Percentiles rank a stretch among this genome's conserved stretches.
phyloP scores from a whole-genome alignment of 2,888 invertebrate genomes.

The Lucinisca nassula region DNA sequence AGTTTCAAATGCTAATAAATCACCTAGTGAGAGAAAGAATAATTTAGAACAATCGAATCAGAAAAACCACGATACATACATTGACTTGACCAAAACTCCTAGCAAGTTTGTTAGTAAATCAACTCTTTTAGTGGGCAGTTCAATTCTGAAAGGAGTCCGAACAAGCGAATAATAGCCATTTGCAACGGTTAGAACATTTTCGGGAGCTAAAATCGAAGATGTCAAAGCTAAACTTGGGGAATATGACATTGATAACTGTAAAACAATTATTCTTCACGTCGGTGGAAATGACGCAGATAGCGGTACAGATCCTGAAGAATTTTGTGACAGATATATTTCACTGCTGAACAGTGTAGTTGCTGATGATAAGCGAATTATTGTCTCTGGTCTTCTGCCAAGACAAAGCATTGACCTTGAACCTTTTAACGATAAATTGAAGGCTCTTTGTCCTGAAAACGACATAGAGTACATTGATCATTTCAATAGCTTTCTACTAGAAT shows the following conservation, averaged over 20 bases:
- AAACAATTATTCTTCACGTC: background rate
- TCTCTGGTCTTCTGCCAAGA: background rate
- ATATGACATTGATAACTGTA: background rate
- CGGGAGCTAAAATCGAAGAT: background rate
- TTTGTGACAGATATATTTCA: background rate
- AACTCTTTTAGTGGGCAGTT: background rate
- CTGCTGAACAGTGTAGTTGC: background rate
- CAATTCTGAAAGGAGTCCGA: background rate
- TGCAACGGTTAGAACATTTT: background rate
- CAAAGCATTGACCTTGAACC: background rate
- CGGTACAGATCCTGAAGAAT: background rate
- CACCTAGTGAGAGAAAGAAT: no score
- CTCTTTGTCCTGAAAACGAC: background rate
- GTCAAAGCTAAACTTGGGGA: background rate
- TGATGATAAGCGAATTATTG: background rate
- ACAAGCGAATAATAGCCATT: background rate
- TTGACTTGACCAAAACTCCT: background rate
- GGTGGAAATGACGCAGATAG: background rate
- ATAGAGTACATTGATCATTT: background rate
- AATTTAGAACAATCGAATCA: no score
- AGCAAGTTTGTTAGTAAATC: background rate
- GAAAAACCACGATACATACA: no score
- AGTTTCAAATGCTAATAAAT: no score
- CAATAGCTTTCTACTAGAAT: background rate
- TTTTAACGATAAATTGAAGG: background rate